Evolutionary conservation across 2,888 invertebrate genomes (phyloP), one percentile per base, ranked within the genome.

Genomic region (Bellardia pandia): DNA sequence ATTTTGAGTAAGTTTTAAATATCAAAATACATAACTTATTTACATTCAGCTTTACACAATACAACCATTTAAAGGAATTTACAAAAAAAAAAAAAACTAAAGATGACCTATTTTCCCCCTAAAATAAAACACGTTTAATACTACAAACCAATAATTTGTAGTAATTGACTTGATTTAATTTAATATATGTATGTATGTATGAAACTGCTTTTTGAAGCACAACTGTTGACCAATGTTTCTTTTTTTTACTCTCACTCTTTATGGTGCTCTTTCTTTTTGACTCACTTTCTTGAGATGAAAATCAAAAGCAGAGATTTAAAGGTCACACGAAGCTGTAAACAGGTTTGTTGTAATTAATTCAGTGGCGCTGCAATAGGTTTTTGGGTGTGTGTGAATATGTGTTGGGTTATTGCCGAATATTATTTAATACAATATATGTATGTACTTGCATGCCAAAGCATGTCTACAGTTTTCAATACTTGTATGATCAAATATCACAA

Each of bases 241-340:
- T n/a, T 23, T 45, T 33, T n/a, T 68, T 45, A 33, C 80, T 77
- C 84, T 80, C 60, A 45, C 53, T 60, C n/a, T 58, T 23, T 7
- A n/a, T 30, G 9, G 16, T 48, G 53, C 71, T 45, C 62, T 72
- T n/a, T 72, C 53, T 72, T 33, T 30, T 23, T 64, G 7, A 23
- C 37, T 45, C 56, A 51, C 68, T 74, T 69, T 80, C 66, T 72
- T 68, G 37, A 42, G 74, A 68, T 68, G 72, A 78, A 71, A 68
- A 45, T 11, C 33, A 60, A 69, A 74, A 77, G 77, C 75, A 53
- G 85, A 78, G 80, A 81, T 71, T 85, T 85, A 79, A 82, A 85
- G 87, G 85, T 85, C 85, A 88, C 69, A 75, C 58, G 68, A 81
- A 85, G 74, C 60, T 64, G 77, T 45, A 66, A 83, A 64, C 83